A percentile compares a stretch with the other conserved stretches of the same genome.
phyloP scores from a whole-genome alignment of 2,797 vertebrate species.

The Fistularia tabacaria region DNA sequence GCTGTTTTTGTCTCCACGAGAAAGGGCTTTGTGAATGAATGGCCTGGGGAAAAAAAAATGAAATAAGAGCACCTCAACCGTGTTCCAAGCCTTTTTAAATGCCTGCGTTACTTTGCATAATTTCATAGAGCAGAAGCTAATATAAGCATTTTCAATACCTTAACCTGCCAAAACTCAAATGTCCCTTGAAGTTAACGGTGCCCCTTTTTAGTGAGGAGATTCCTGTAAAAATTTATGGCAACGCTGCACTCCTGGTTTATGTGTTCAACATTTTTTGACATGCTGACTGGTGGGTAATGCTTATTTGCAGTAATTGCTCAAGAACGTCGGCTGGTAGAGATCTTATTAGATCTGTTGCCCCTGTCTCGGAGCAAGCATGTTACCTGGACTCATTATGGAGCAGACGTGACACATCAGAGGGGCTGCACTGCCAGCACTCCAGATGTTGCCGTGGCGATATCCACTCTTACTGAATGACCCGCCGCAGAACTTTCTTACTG shows the following conservation, averaged over 20 bases:
- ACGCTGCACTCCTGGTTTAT: constrained; percentile 13
- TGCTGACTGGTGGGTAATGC: constrained; percentile 18
- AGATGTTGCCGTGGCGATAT: constrained; percentile 19
- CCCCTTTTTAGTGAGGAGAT: constrained; percentile 33
- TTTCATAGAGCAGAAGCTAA: constrained; percentile 46
- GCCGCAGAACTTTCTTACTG: constrained; percentile 2
- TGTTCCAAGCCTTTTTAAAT: constrained; percentile 26
- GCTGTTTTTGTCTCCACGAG: constrained; percentile 51
- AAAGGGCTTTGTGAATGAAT: constrained; percentile 46
- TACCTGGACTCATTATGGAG: constrained; percentile 49
- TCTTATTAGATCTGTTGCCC: constrained; percentile 28
- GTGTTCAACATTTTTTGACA: constrained; percentile 14
- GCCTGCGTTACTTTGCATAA: constrained; percentile 53
- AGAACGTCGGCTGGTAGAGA: constrained; percentile 23
- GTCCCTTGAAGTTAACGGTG: constrained; percentile 27
- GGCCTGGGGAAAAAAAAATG: constrained; percentile 31
- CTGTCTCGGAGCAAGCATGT: constrained; percentile 38
- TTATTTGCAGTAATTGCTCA: constrained; percentile 40
- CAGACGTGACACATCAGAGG: constrained; percentile 46
- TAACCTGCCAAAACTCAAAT: constrained; percentile 18
- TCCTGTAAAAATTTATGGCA: constrained; percentile 28
- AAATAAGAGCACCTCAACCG: constrained; percentile 49
- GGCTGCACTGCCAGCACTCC: constrained; percentile 19
- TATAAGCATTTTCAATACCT: constrained; percentile 38
- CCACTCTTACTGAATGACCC: constrained; percentile 29